A percentile compares a stretch with the other conserved stretches of the same genome.
Conservation (phyloP, 2,113 vertebrate genomes). For the Salvelinus alpinus region DNA sequence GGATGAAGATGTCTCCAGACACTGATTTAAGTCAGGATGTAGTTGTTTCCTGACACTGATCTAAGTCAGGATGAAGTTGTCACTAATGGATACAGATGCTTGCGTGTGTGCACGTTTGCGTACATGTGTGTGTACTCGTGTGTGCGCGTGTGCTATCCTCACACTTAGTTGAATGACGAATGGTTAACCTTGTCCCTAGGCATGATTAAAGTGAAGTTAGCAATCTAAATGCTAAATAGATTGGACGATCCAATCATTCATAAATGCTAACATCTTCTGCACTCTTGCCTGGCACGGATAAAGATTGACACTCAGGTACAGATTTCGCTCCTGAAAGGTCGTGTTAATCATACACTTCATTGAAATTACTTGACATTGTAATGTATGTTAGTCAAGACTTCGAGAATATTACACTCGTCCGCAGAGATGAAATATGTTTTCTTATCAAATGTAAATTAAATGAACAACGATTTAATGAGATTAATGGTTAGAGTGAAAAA, state of each 20-base stretch:
- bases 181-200: not conserved
- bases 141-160: not conserved
- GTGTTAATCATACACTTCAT: conserved; percentile 38
- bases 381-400: conserved; percentile 17
- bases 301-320: conserved; percentile 19
- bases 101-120: too few species aligned
- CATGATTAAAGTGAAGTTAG: not conserved
- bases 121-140: not conserved
- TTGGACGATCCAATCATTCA: conserved; percentile 19
- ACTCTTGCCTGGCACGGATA: not conserved
- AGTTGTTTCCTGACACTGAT: too few species aligned
- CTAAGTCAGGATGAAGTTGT: not conserved
- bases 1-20: not conserved
- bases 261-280: conserved; percentile 4
- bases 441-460: conserved; percentile 62
- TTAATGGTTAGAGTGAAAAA: conserved; percentile 51
- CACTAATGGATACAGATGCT: not conserved
- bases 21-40: not conserved
- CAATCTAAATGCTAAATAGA: conserved; percentile 41
- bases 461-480: conserved; percentile 66
- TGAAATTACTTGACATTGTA: conserved; percentile 49
- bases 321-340: not conserved
- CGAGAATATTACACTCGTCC: conserved; percentile 52
- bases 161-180: not conserved
- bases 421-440: conserved; percentile 55